Evolutionary conservation across 2,888 invertebrate species (phyloP), one percentile per base, ranked within the genome.

Genomic region (Spatulosminthurus flaviceps): DNA sequence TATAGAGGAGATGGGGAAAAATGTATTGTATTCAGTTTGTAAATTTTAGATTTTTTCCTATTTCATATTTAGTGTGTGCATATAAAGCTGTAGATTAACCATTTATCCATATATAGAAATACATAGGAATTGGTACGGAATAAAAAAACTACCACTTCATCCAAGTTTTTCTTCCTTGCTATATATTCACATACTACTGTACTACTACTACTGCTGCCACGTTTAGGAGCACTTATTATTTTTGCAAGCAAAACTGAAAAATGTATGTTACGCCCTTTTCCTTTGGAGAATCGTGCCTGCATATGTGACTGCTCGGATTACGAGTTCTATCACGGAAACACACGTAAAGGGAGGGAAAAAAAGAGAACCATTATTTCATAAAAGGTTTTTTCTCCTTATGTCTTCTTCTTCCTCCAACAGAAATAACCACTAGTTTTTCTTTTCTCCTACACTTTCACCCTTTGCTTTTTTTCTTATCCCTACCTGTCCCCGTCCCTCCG

Each of bases 311-410:
- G 66, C 51, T 70, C 60, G 79, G 79, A 79, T 79, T 79, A 79
- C 75, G 76, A 74, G 74, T 73, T 79, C 75, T 75, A 79, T 69
- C 79, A 79, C 79, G 76, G 72, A 79, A 75, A 75, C 67, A 66
- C 79, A 75, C 71, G 60, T 34, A 60, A 34, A 67, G 34, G n/a
- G n/a, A n/a, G n/a, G n/a, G 22, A 67, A 41, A 66, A 29, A 67
- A 42, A 79, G 43, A 60, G 69, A 70, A 60, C 64, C 75, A 77
- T 77, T 70, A 80, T 76, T 80, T 73, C 73, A 73, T 73, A 73
- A 73, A 73, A 73, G 73, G 43, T 73, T 73, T 73, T n/a, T 60
- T 28, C 51, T 60, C 5, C 34, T 73, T 22, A 73, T 73, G 73
- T 73, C 73, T 73, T 73, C 60, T n/a, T n/a, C n/a, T n/a, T n/a